Evolutionary conservation across 2,113 vertebrate species (phyloP), one percentile per base, ranked within the genome.

Genomic region (Festucalex cinctus): DNA sequence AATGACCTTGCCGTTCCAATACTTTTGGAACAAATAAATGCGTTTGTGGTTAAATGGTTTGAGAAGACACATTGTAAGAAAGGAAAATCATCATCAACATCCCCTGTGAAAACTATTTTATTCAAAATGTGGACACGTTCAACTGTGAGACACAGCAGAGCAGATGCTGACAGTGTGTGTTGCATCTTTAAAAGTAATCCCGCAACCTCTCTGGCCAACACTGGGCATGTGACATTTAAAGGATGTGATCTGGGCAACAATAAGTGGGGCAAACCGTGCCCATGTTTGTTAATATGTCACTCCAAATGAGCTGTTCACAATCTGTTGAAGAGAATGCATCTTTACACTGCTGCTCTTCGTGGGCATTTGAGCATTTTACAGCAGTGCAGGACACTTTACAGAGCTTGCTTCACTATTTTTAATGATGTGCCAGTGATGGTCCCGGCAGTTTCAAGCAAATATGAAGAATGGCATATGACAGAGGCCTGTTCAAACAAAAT

Each of bases 141-240:
- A 9, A 48, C 28, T 20, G 53, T 75, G 60, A 59, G 54, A 74
- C 22, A 20, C 48, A 48, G 44, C 48, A 24, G 12, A 41, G n/a
- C 20, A 76, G 69, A 77, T 62, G 43, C 59, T 79, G 66, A 43
- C n/a, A 67, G 49, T 61, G 73, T 48, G 41, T 3, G 14, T 64
- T 65, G 69, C 63, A 41, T 77, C 72, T 74, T 75, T 65, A 58
- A 76, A 81, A 80, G 44, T 51, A 39, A 68, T 59, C 57, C 58
- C 63, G 59, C 56, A 68, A 65, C 66, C 73, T 75, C 28, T 22
- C 41, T 1, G 51, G 69, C 71, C 68, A 24, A 56, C 9, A 19
- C 53, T 57, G 49, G 57, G 46, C 9, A 17, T 28, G 58, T 83
- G 75, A 78, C 82, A 79, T 79, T 83, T 85, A 81, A 76, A 76